Conservation (phyloP, 2,113 vertebrate species). For the Muscicapa adusta region DNA sequence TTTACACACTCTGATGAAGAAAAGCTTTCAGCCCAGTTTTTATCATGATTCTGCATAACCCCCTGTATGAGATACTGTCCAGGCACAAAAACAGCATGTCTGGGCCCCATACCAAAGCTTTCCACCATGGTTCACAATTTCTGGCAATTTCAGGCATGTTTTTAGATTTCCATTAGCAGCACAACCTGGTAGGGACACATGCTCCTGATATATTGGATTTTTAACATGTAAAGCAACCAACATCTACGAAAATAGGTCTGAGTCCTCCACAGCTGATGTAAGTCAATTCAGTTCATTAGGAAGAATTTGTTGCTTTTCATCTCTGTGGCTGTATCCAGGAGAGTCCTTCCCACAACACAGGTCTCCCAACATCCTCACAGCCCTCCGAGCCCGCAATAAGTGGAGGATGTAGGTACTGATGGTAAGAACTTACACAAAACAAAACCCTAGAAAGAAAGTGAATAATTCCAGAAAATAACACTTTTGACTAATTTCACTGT, state of each 20-base stretch:
- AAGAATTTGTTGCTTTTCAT: not conserved
- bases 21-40: not conserved
- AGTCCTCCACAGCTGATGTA: not conserved
- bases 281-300: not conserved
- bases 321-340: not conserved
- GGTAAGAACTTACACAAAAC: not conserved
- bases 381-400: fast-evolving
- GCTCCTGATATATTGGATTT: not conserved
- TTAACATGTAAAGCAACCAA: not conserved
- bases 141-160: not conserved
- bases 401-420: not conserved
- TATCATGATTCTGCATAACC: not conserved
- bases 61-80: not conserved
- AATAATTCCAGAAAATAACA: not conserved
- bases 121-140: not conserved
- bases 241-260: not conserved
- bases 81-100: not conserved
- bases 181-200: not conserved
- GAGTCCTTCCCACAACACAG: not conserved
- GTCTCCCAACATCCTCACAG: not conserved
- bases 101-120: not conserved
- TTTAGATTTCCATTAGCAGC: not conserved
- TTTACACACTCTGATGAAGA: not conserved
- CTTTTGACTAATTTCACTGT: not conserved
- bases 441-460: not conserved